A percentile compares a stretch with the other conserved stretches of the same genome.
Evolutionary conservation across 2,888 invertebrate species (phyloP).

Genomic region (Harpalus rubripes): DNA sequence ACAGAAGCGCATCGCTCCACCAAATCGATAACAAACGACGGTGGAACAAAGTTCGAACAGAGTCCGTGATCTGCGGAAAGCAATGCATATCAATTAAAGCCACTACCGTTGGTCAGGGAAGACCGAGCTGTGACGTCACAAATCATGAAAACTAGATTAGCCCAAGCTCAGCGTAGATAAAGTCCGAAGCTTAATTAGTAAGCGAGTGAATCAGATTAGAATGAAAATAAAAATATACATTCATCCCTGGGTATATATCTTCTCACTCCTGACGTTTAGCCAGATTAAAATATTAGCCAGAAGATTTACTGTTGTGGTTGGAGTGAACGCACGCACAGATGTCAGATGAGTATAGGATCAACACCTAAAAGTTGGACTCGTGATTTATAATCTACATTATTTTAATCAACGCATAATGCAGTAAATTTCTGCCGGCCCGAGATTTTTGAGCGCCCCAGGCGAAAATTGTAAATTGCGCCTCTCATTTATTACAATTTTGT

Average conservation of each 20-base stretch:
- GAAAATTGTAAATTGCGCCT: no score
- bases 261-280: conserved; percentile 53
- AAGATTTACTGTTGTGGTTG: conserved; percentile 49
- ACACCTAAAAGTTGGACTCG: no score
- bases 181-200: conserved; percentile 64
- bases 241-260: conserved; percentile 60
- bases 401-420: no score
- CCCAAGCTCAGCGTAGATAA: conserved; percentile 34
- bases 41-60: conserved; percentile 32
- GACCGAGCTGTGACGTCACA: conserved; percentile 54
- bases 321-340: not conserved
- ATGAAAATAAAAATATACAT: conserved; percentile 63
- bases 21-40: conserved; percentile 42
- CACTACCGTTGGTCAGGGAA: conserved; percentile 32
- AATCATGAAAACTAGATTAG: conserved; percentile 65
- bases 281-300: conserved; percentile 60
- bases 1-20: conserved; percentile 19
- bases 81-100: conserved; percentile 65
- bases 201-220: conserved; percentile 64
- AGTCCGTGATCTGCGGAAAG: conserved; percentile 18
- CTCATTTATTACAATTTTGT: no score
- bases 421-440: no score
- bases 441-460: no score
- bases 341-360: no score
- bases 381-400: no score